phyloP scores from a whole-genome alignment of 2,888 invertebrate genomes.

The Archaeoteleia sp. region DNA sequence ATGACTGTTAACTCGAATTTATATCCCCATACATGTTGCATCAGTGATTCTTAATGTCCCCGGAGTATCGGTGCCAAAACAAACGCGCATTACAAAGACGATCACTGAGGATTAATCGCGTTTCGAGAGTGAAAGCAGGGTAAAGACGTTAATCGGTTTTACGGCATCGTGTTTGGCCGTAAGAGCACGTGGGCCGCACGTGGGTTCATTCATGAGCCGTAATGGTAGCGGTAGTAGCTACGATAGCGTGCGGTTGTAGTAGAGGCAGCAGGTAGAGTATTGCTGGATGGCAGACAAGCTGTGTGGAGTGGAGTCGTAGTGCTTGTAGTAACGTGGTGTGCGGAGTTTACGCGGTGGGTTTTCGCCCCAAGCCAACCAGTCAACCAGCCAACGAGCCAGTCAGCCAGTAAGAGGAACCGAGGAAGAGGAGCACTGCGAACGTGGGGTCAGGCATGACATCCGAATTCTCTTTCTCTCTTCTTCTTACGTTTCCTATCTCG shows the following conservation, averaged over 20 bases:
- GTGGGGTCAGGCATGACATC: conserved; percentile 61
- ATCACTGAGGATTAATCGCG: background rate
- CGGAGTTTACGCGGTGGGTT: conserved; percentile 58
- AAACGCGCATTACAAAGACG: background rate
- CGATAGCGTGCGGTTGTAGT: conserved; percentile 27
- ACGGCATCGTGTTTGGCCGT: conserved; percentile 23
- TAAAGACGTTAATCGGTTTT: conserved; percentile 12
- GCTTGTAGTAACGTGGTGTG: conserved; percentile 45
- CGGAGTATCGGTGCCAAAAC: background rate
- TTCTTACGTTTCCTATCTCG: conserved; percentile 5
- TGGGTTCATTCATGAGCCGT: conserved; percentile 67
- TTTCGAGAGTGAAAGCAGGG: conserved; percentile 13
- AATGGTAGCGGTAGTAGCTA: conserved; percentile 40
- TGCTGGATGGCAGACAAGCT: conserved; percentile 29
- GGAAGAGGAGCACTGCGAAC: conserved; percentile 43
- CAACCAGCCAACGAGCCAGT: conserved; percentile 26
- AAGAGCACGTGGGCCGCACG: conserved; percentile 64
- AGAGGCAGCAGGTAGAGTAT: conserved; percentile 23
- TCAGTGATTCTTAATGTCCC: background rate
- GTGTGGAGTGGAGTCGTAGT: conserved; percentile 27
- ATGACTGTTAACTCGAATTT: background rate
- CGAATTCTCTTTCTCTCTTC: conserved; percentile 47
- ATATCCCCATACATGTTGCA: background rate
- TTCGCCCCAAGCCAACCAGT: conserved; percentile 56
- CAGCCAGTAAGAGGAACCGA: conserved; percentile 25